Evolutionary conservation across 2,113 vertebrate species (phyloP), one percentile per base, ranked within the genome.

Genomic region (Etia nguti): DNA sequence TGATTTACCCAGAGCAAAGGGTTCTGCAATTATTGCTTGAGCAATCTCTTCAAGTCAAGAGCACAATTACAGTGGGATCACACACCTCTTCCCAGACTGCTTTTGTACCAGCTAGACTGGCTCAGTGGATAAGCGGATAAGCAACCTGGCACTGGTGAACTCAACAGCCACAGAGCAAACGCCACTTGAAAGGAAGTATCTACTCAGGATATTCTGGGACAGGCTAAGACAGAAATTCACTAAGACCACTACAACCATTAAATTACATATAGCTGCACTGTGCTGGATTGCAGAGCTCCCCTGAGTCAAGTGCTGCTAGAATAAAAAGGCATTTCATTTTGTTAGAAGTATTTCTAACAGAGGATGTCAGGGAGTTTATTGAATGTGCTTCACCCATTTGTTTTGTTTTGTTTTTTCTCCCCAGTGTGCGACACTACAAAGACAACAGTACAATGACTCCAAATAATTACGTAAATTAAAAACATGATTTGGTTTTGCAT

Each of bases 31-130:
- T 94, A 94, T 91, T 93, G 90, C 89, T 86, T 82, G 59, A 92
- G 86, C 89, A 90, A 91, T 94, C 91, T 95, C 92, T 93, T 92
- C 85, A 92, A 93, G 93, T 93, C 86, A 91, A 94, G 92, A 94
- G 91, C 83, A 82, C 89, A 91, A 92, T 93, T 90, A 91, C 82
- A 91, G 84, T 65, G 65, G 38, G 80, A 85, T 62, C 86, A 79
- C 79, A 81, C 88, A 90, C 85, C 83, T 80, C 80, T 77, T 80
- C 57, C 77, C 79, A 38, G 43, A 57, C 60, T 79, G 10, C 81
- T 48, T 77, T 80, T 84, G 79, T 60, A 82, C 41, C 29, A 79
- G 83, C 83, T 43, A 85, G 73, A 82, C 10, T 29, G 15, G 59
- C 86, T 89, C 43, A 46, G 22, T 12, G 5, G 55, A 87, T 80